phyloP scores from a whole-genome alignment of 2,888 invertebrate genomes.

The Tanytarsus gracilentus region DNA sequence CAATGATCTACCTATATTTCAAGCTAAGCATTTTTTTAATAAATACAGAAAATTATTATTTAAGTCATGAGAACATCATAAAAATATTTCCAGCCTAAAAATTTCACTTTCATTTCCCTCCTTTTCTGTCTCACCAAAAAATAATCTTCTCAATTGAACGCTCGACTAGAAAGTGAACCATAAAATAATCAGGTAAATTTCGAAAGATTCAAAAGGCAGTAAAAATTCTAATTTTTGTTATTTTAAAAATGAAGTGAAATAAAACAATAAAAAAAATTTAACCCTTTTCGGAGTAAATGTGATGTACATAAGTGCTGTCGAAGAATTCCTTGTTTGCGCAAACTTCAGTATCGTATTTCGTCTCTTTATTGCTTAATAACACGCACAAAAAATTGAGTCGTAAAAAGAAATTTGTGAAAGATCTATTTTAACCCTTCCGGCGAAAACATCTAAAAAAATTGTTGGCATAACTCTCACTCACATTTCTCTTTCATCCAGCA shows the following conservation, averaged over 20 bases:
- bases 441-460: conserved; percentile 7
- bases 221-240: no score
- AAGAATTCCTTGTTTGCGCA: conserved; percentile 19
- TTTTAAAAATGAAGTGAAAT: background rate
- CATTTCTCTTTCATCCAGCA: background rate
- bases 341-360: conserved; percentile 12
- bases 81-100: no score
- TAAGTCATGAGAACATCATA: no score
- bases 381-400: background rate
- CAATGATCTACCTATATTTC: no score
- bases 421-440: conserved; percentile 29
- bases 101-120: no score
- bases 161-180: no score
- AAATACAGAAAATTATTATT: background rate
- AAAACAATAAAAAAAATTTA: conserved; percentile 8
- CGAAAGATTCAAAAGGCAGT: no score
- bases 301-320: background rate
- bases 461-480: background rate
- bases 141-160: no score
- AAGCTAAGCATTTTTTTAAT: background rate
- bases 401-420: conserved; percentile 18
- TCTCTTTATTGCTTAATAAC: conserved; percentile 23
- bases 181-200: no score
- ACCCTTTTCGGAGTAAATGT: no score
- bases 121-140: no score